A percentile compares a stretch with the other conserved stretches of the same genome.
phyloP scores from a whole-genome alignment of 2,797 vertebrate species.

The Echiichthys vipera region DNA sequence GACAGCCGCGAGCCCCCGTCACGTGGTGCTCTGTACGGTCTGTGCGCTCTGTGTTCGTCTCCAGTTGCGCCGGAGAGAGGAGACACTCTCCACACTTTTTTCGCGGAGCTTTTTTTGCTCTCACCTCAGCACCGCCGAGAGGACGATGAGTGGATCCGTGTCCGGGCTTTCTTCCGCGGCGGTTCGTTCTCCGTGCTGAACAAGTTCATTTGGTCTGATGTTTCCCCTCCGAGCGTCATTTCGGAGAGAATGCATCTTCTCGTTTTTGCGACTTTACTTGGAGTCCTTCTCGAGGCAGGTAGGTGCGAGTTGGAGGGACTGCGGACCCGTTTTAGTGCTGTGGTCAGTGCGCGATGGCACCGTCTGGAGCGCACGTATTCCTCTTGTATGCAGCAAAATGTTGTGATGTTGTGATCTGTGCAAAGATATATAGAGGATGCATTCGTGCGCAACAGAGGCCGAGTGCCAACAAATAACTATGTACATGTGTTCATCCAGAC shows the following conservation, averaged over 20 bases:
- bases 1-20: constrained; percentile 36
- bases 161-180: constrained; percentile 33
- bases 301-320: constrained; percentile 48
- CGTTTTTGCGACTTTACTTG: constrained; percentile 88
- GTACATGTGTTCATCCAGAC: too few species aligned
- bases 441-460: constrained; percentile 12
- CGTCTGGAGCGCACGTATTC: neutral
- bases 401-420: neutral
- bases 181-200: constrained; percentile 33
- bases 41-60: constrained; percentile 37
- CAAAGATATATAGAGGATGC: too few species aligned
- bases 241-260: constrained; percentile 90
- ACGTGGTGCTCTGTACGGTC: constrained; percentile 66
- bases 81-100: constrained; percentile 22
- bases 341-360: neutral
- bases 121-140: constrained; percentile 21
- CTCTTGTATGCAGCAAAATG: neutral
- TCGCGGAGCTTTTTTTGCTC: constrained; percentile 38
- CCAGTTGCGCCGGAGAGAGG: constrained; percentile 31
- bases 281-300: constrained; percentile 90
- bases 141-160: constrained; percentile 43
- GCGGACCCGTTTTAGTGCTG: neutral
- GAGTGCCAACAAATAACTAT: too few species aligned
- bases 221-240: constrained; percentile 70
- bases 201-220: constrained; percentile 66